These are phyloP conservation scores for Epizoanthus illoricatus DNA, from an alignment of 92 coral and sea anemone genomes.

Conservation along the genomic window DNA sequence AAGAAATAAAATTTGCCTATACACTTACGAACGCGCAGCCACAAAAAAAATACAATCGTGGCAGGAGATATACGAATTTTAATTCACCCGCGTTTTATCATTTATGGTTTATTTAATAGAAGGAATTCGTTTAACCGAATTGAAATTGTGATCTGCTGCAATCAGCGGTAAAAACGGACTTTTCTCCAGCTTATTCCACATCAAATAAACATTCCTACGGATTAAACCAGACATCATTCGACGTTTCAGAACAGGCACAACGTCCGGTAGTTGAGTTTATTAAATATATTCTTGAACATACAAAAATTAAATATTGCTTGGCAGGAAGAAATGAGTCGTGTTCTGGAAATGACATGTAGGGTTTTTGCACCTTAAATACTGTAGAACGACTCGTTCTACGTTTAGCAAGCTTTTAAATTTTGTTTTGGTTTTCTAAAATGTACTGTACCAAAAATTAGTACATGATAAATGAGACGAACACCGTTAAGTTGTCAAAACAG, in stretches of 20 bases:
- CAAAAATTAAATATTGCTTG: slow-evolving; percentile 31
- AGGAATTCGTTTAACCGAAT: neutral
- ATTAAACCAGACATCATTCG: slow-evolving; percentile 6
- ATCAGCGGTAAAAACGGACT: neutral
- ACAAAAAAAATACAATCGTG: slow-evolving; percentile 1
- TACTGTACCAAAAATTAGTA: slow-evolving; percentile 27
- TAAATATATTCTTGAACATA: slow-evolving; percentile 35
- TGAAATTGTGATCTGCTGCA: neutral
- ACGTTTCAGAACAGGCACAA: neutral
- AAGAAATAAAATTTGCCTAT: slow-evolving; percentile 6
- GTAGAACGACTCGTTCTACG: slow-evolving; percentile 18
- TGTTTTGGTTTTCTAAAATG: slow-evolving; percentile 33
- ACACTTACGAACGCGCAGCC: neutral
- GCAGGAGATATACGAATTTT: slow-evolving; percentile 18
- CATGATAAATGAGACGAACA: neutral
- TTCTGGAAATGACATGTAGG: slow-evolving; percentile 28
- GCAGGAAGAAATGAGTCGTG: slow-evolving; percentile 24
- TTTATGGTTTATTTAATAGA: neutral
- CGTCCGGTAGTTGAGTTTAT: slow-evolving; percentile 33
- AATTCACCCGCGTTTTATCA: neutral
- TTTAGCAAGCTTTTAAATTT: slow-evolving; percentile 23
- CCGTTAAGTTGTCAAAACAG: slow-evolving; percentile 16
- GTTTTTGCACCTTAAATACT: slow-evolving; percentile 10
- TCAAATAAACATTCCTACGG: slow-evolving; percentile 32
- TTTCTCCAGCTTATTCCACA: neutral